Base-by-base conservation (phyloP, 2,888 invertebrate species). In the Lydus trimaculatus region DNA sequence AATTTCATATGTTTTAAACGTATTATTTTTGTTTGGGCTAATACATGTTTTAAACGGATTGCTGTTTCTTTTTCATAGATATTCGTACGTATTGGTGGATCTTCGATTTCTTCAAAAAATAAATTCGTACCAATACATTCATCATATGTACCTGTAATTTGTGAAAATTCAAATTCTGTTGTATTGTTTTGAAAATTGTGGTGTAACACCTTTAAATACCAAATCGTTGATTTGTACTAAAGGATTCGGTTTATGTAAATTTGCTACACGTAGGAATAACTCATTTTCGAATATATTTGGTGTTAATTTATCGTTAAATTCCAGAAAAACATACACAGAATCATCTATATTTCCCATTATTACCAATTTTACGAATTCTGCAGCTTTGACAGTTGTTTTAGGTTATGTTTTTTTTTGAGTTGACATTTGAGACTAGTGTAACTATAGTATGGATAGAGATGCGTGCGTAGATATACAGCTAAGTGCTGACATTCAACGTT, bases 41-140 rank as follows among this genome's bases (percentile, higher is more conserved):
- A 86, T 8, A 88, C 73, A 81, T 89, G 91, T 79, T 90, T 90
- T 23, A 91, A 83, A 33, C 88, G 88, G 39, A 91, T 87, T 11
- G 88, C 82, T 67, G 87, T 86, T 75, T 90, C 90, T 70, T 64
- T 75, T 62, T 76, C 75, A 61, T 81, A 81, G 20, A 80, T 70
- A 71, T 76, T 77, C 11, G 63, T 67, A 15, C 61, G 63, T 33
- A 64, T 64, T 15, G 70, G 64, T 23, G 87, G 85, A 48, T 87
- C 83, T 33, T 87, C 84, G 71, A 90, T 88, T 76, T 90, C 90
- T 80, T 91, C 90, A 81, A 94, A 93, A 81, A 93, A 92, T 81
- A 94, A 85, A 74, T 91, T 90, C 17, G 94, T 94, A 23, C 94
- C 94, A 69, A 91, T 82, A 9, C 90, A 87, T 80, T 90, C 89